Conservation (phyloP, 2,113 vertebrate genomes). For the Carettochelys insculpta region DNA sequence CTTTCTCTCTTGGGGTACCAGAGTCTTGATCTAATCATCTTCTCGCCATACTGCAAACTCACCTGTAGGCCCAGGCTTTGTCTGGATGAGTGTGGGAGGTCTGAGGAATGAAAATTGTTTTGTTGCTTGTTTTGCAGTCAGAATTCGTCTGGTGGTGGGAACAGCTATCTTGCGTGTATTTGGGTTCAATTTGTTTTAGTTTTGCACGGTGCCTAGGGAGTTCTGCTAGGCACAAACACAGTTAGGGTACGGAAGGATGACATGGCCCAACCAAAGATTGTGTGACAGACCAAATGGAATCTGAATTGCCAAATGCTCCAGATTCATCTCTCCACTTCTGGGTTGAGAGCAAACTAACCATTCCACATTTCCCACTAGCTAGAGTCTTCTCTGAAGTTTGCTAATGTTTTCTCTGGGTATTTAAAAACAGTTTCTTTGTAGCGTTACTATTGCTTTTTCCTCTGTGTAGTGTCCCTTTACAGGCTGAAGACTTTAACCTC, state of each 20-base stretch:
- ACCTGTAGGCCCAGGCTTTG: background rate
- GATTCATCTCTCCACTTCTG: background rate
- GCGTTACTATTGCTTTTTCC: background rate
- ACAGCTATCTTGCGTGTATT: background rate
- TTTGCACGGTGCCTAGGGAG: background rate
- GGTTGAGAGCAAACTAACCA: background rate
- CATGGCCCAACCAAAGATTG: accelerated
- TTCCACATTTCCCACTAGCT: background rate
- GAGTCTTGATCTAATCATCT: background rate
- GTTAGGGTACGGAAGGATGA: background rate
- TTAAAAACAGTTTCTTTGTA: accelerated
- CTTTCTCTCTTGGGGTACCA: background rate
- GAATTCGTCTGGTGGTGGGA: background rate
- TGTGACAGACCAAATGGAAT: background rate
- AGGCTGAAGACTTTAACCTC: background rate
- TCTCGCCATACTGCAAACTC: background rate
- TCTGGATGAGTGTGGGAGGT: background rate
- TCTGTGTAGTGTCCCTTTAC: background rate
- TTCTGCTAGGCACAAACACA: background rate
- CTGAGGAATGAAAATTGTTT: background rate
- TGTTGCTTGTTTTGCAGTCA: background rate
- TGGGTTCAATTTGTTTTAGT: background rate
- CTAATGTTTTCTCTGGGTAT: accelerated
- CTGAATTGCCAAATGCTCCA: background rate
- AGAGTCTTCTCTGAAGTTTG: background rate